Evolutionary conservation across 2,113 vertebrate species (phyloP).

Genomic region (Vulpes lagopus): DNA sequence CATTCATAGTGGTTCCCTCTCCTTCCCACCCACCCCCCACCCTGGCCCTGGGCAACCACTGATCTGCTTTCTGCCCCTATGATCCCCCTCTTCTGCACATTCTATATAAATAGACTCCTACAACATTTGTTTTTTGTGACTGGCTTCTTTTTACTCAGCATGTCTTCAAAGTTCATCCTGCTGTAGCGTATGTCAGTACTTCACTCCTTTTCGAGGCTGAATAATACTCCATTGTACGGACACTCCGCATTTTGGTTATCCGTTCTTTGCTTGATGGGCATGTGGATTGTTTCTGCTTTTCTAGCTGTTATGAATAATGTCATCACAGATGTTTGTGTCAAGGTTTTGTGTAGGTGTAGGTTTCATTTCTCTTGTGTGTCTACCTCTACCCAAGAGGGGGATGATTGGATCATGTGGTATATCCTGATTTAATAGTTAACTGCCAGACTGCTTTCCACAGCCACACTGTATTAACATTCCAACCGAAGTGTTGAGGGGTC

Average conservation of each 20-base stretch:
- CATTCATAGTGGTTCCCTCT: neutral
- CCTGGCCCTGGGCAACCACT: neutral
- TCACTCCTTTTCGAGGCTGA: neutral
- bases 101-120: neutral
- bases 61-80: neutral
- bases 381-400: neutral
- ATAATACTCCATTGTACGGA: neutral
- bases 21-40: neutral
- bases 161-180: neutral
- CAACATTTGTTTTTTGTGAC: neutral
- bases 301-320: neutral
- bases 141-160: neutral
- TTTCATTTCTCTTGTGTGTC: neutral
- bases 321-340: neutral
- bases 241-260: neutral
- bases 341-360: neutral
- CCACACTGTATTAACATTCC: neutral
- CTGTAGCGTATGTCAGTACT: neutral
- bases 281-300: neutral
- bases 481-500: rapidly evolving
- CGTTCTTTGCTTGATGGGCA: neutral
- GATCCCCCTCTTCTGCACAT: neutral
- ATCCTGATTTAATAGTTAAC: neutral
- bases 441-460: neutral
- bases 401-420: neutral